Evolutionary conservation across 2,888 invertebrate species (phyloP), one percentile per base, ranked within the genome.

Genomic region (Orthosia gracilis): DNA sequence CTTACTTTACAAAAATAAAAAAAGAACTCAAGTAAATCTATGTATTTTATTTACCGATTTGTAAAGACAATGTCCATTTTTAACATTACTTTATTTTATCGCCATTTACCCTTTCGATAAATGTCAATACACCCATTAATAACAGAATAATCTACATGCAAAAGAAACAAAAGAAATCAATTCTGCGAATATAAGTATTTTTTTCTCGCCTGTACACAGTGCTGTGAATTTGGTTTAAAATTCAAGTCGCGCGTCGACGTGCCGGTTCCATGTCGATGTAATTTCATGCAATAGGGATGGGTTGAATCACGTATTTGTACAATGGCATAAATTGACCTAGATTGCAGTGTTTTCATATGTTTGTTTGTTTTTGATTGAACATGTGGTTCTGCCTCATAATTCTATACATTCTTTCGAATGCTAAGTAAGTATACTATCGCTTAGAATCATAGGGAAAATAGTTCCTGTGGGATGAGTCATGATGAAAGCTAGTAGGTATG

Each of bases 241-340:
- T 92, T 89, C 92, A 76, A 87, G 84, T 76, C 87, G 87, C 88
- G 89, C 69, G 78, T 62, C 81, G 59, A 67, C 79, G 83, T 84
- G 87, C 83, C 82, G 80, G 86, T 82, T 83, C 82, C 80, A 85
- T 88, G 88, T 86, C 83, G 84, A 87, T 88, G 87, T 90, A 88
- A 89, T 88, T 88, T 87, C 83, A 89, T 89, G 89, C 78, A 55
- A 55, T 90, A 91, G 91, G 87, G 90, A 86, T 90, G 92, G 76
- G 73, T 69, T 58, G 12, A 7, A 52, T 57, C 69, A 84, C 47
- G 70, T 71, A 62, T 55, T 67, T 23, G 54, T 69, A 21, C 21
- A 62, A 54, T 57, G 2, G 26, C 57, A 58, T 65, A 57, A 67
- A 55, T 64, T 80, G 69, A 71, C 64, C 84, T 72, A 31, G 52